Conservation (phyloP, 1,140 invertebrate genomes). For the Armadillidium nasatum region DNA sequence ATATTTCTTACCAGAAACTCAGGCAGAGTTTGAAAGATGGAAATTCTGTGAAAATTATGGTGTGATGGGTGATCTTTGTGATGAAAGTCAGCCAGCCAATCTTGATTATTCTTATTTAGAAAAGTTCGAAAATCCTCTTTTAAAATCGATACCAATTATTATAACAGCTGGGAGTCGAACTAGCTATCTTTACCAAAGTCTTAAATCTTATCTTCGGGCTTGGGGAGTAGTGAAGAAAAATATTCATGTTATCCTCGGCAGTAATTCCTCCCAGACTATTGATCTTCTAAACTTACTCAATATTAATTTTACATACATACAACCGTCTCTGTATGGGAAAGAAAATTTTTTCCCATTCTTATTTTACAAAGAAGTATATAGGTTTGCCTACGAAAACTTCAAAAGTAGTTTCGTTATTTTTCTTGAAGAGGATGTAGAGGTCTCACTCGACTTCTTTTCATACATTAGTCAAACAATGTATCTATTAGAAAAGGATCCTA, state of each 20-base stretch:
- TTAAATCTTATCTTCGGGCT: background rate
- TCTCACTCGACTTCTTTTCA: slow-evolving; percentile 27
- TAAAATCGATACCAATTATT: background rate
- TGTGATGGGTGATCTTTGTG: background rate
- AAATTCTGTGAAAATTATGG: slow-evolving; percentile 2
- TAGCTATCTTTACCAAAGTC: background rate
- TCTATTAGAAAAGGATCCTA: slow-evolving; percentile 5
- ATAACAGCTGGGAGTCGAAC: background rate
- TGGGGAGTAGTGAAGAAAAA: background rate
- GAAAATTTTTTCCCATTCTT: background rate
- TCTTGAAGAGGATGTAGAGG: slow-evolving; percentile 25
- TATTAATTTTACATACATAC: background rate
- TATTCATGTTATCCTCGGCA: background rate
- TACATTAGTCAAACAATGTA: slow-evolving; percentile 23
- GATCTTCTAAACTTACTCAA: background rate
- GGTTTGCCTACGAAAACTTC: slow-evolving; percentile 6
- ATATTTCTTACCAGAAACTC: background rate
- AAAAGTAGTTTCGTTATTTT: background rate
- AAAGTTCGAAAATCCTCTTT: background rate
- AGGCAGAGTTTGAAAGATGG: background rate
- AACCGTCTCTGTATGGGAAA: background rate
- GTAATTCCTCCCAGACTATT: background rate
- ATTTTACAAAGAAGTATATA: slow-evolving; percentile 24
- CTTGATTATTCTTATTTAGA: background rate
- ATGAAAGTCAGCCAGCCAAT: background rate